Conservation (phyloP, 2,113 vertebrate species). For the Amia ocellicauda region DNA sequence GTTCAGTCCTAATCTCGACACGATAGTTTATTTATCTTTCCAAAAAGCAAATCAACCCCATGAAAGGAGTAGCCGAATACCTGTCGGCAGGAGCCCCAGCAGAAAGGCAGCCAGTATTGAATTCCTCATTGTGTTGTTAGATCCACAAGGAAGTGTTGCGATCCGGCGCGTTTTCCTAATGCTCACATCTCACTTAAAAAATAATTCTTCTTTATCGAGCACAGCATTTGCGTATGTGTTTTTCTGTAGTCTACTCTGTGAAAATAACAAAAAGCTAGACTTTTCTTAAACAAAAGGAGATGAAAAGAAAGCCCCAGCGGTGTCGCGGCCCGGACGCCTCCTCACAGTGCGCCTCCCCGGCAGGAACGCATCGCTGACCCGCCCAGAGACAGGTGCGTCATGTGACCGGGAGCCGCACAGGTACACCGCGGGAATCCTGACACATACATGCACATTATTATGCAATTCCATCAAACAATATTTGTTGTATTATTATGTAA, state of each 20-base stretch:
- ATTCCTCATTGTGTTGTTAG: slow-evolving; percentile 40
- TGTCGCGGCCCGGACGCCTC: not conserved
- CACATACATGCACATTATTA: not conserved
- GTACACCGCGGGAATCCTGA: not conserved
- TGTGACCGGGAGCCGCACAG: not conserved
- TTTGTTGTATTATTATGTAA: too few relatives aligned
- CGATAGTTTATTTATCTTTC: not conserved
- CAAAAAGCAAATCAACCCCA: too few relatives aligned
- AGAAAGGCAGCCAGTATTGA: slow-evolving; percentile 29
- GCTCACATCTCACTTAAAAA: not conserved
- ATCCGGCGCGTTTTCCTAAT: slow-evolving; percentile 7
- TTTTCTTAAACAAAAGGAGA: slow-evolving; percentile 5
- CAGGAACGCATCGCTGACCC: slow-evolving; percentile 51
- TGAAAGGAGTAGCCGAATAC: slow-evolving; percentile 37
- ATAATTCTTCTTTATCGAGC: too few relatives aligned
- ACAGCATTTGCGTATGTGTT: too few relatives aligned
- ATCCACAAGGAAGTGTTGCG: slow-evolving; percentile 30
- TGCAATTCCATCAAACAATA: not conserved
- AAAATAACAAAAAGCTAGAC: too few relatives aligned
- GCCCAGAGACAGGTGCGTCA: slow-evolving; percentile 55
- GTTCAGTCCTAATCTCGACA: not conserved
- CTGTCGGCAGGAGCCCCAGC: slow-evolving; percentile 44
- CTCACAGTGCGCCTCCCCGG: slow-evolving; percentile 28
- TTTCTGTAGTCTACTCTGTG: too few relatives aligned
- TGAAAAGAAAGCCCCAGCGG: too few relatives aligned